phyloP scores from a whole-genome alignment of 1,140 invertebrate species.

The Pygmarrhopalites habei region DNA sequence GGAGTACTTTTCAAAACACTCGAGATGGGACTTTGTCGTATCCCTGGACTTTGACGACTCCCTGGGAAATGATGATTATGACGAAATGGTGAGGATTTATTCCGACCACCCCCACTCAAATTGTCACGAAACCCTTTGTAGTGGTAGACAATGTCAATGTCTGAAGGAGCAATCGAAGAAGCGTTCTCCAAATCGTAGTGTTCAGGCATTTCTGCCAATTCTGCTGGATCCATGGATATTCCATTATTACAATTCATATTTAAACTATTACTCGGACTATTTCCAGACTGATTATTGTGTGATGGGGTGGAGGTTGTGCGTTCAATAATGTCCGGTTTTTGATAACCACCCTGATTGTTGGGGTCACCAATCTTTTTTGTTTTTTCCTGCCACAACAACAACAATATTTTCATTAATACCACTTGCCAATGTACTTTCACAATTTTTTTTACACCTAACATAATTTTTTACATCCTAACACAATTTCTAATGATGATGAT shows the following conservation, averaged over 20 bases:
- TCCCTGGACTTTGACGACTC: slow-evolving; percentile 35
- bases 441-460: too few species aligned
- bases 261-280: slow-evolving; percentile 28
- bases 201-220: slow-evolving; percentile 72
- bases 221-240: slow-evolving; percentile 41
- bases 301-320: slow-evolving; percentile 26
- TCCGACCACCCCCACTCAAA: slow-evolving; percentile 47
- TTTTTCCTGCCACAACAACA: too few species aligned
- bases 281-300: slow-evolving; percentile 17
- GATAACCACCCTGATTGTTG: slow-evolving; percentile 27
- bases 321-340: slow-evolving; percentile 38
- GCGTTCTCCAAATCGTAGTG: slow-evolving; percentile 96
- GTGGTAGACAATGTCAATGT: slow-evolving; percentile 93
- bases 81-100: slow-evolving; percentile 34
- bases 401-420: too few species aligned
- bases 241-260: slow-evolving; percentile 12
- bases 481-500: too few species aligned
- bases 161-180: slow-evolving; percentile 91
- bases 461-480: too few species aligned
- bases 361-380: slow-evolving; percentile 32
- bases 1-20: slow-evolving; percentile 74
- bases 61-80: slow-evolving; percentile 37
- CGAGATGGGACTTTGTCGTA: slow-evolving; percentile 41
- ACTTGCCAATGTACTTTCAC: too few species aligned
- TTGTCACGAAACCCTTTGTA: slow-evolving; percentile 76